phyloP scores from a whole-genome alignment of 2,797 vertebrate species.

The Xyrichtys novacula region DNA sequence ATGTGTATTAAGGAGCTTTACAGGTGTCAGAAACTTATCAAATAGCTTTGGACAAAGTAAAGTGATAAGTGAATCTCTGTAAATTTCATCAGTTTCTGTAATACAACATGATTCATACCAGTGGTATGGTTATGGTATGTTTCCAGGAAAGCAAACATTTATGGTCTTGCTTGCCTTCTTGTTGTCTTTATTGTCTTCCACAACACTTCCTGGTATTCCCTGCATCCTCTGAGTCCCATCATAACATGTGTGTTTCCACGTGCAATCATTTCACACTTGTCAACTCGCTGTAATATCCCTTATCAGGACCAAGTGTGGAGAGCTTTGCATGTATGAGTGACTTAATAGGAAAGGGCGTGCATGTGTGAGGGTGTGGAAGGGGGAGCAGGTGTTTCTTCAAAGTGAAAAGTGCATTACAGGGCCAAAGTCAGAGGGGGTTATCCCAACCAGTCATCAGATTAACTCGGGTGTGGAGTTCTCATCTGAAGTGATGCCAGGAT shows the following conservation, averaged over 20 bases:
- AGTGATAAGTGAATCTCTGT: background rate
- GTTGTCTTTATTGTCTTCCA: background rate
- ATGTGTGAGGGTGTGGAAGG: slow-evolving; percentile 1
- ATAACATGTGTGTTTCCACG: slow-evolving; percentile 45
- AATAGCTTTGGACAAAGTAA: background rate
- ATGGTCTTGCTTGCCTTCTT: no score
- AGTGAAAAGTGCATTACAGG: slow-evolving; percentile 60
- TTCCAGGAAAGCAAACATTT: no score
- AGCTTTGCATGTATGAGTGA: slow-evolving; percentile 25
- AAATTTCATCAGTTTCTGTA: background rate
- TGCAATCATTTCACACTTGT: slow-evolving; percentile 60
- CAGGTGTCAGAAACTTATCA: background rate
- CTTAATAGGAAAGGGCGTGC: background rate
- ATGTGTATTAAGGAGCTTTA: background rate
- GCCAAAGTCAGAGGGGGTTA: slow-evolving; percentile 48
- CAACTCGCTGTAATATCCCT: slow-evolving; percentile 74
- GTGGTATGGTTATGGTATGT: no score
- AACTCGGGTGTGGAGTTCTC: slow-evolving; percentile 16
- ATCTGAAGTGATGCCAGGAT: slow-evolving; percentile 75
- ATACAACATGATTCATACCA: background rate
- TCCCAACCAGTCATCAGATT: slow-evolving; percentile 56
- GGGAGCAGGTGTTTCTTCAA: slow-evolving; percentile 81
- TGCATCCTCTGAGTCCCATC: slow-evolving; percentile 6
- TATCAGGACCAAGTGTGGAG: slow-evolving; percentile 55
- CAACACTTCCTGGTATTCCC: slow-evolving; percentile 13